phyloP scores from a whole-genome alignment of 1,140 invertebrate species.

The Ceratina japonica region DNA sequence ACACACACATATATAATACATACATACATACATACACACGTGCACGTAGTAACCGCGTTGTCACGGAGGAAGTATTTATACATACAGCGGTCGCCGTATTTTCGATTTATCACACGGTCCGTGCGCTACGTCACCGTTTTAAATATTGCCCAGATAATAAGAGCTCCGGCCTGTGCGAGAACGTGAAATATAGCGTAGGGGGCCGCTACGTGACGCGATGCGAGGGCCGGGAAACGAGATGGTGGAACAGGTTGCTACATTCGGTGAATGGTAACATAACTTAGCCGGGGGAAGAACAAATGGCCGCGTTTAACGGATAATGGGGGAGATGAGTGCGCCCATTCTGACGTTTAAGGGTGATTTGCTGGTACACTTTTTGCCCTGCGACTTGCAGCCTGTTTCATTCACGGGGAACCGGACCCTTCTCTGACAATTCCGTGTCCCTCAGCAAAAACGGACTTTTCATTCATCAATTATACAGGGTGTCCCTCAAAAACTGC shows the following conservation, averaged over 20 bases:
- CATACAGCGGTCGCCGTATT: neutral
- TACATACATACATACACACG: no score
- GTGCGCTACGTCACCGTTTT: conserved; percentile 14
- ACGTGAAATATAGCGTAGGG: neutral
- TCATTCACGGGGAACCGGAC: neutral
- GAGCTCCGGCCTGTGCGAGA: neutral
- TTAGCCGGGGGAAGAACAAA: neutral
- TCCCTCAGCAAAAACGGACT: no score
- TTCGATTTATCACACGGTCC: conserved; percentile 18
- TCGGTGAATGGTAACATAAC: neutral
- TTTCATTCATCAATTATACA: no score
- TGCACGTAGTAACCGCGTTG: neutral
- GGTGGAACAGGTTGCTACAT: conserved; percentile 13
- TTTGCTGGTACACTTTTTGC: neutral
- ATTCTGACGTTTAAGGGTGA: neutral
- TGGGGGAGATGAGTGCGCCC: neutral
- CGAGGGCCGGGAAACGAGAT: neutral
- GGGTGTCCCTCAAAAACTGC: no score
- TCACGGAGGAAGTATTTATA: conserved; percentile 15
- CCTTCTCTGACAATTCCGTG: no score
- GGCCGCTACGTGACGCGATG: no score
- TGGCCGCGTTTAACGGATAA: neutral
- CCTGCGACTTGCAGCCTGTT: no score
- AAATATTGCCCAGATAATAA: conserved; percentile 18
- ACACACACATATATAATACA: no score